Conservation (phyloP, 37 sponge, comb jelly and placozoan species). For the Cliona cf. orientalis region DNA sequence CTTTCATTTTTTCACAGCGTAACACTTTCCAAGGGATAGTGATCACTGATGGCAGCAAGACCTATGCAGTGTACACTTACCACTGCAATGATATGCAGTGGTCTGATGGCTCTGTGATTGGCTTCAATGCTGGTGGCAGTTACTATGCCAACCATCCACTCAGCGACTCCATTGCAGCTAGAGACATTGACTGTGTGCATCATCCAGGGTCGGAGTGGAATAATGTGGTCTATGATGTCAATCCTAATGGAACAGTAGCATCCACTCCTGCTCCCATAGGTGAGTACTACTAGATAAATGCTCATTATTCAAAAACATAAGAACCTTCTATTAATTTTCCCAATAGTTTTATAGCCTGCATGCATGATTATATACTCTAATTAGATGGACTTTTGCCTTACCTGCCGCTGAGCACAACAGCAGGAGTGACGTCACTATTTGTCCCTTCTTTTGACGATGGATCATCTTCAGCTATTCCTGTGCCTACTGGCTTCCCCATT, state of each 20-base stretch:
- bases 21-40: slow-evolving; percentile 58
- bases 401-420: too few relatives aligned
- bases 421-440: too few relatives aligned
- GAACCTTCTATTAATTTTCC: too few relatives aligned
- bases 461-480: too few relatives aligned
- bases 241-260: not conserved
- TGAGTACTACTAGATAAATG: not conserved
- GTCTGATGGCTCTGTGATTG: slow-evolving; percentile 48
- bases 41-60: slow-evolving; percentile 35
- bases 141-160: slow-evolving; percentile 23
- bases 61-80: slow-evolving; percentile 59
- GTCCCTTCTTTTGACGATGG: too few relatives aligned
- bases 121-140: slow-evolving; percentile 34
- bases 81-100: slow-evolving; percentile 34
- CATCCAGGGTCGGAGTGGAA: not conserved
- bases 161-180: slow-evolving; percentile 7
- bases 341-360: too few relatives aligned
- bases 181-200: slow-evolving; percentile 44
- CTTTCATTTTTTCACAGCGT: too few relatives aligned
- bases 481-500: too few relatives aligned
- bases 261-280: slow-evolving; percentile 7
- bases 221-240: slow-evolving; percentile 48
- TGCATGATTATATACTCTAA: too few relatives aligned
- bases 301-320: not conserved
- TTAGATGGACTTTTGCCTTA: too few relatives aligned